These are phyloP conservation scores for Gryllus bimaculatus DNA, from an alignment of 1,140 invertebrate genomes.

Conservation along the genomic window DNA sequence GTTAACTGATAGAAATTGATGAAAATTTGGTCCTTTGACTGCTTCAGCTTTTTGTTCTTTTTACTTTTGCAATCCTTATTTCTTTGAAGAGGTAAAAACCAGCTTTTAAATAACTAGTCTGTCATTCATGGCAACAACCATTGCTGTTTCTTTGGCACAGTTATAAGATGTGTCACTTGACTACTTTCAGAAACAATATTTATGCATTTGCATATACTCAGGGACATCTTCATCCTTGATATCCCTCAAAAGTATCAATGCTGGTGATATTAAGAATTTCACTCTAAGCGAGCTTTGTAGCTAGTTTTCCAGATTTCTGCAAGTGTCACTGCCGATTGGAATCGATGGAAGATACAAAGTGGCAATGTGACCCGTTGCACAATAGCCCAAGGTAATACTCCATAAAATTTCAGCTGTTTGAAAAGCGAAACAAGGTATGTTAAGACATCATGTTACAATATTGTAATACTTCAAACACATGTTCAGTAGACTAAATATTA, in stretches of 20 bases:
- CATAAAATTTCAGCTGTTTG: conserved; percentile 80
- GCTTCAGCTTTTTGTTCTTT: neutral
- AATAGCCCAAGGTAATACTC: conserved; percentile 86
- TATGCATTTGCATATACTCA: too few species aligned
- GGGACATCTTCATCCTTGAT: too few species aligned
- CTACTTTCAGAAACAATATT: neutral
- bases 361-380: conserved; percentile 88
- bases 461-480: too few species aligned
- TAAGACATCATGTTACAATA: neutral
- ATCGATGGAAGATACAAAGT: conserved; percentile 92
- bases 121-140: neutral
- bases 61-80: neutral
- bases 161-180: neutral
- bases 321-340: conserved; percentile 92
- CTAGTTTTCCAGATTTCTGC: conserved; percentile 98
- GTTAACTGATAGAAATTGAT: neutral
- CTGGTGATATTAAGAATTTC: conserved; percentile 31
- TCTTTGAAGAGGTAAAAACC: neutral
- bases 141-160: neutral
- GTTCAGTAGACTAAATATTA: too few species aligned
- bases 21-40: neutral
- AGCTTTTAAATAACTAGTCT: neutral
- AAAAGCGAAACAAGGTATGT: neutral
- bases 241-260: too few species aligned
- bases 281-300: conserved; percentile 83